A percentile compares a stretch with the other conserved stretches of the same genome.
phyloP scores from a whole-genome alignment of 2,113 vertebrate genomes.

The Suricata suricatta region DNA sequence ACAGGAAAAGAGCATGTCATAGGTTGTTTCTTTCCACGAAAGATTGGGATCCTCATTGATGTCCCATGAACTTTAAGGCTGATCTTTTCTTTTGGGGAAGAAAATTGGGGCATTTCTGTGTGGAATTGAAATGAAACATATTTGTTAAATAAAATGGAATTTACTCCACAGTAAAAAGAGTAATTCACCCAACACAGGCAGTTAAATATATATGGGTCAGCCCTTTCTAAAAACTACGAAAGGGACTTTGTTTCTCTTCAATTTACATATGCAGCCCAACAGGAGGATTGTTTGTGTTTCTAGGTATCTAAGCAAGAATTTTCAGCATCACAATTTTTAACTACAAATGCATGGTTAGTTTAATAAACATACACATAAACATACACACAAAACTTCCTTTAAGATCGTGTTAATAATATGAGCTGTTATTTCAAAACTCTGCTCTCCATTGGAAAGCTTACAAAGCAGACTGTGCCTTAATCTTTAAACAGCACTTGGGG shows the following conservation, averaged over 20 bases:
- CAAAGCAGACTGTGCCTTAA: not conserved
- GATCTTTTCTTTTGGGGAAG: not conserved
- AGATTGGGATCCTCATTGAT: not conserved
- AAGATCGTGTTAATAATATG: not conserved
- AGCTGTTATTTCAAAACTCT: not conserved
- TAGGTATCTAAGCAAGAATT: not conserved
- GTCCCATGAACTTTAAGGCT: not conserved
- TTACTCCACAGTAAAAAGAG: slow-evolving; percentile 14
- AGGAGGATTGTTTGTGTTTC: not conserved
- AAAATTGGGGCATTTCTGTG: slow-evolving; percentile 34
- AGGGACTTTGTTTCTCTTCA: not conserved
- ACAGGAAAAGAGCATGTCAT: not conserved
- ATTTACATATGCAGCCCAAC: not conserved
- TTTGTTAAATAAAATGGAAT: slow-evolving; percentile 19
- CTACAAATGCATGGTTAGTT: not conserved
- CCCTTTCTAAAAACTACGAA: not conserved
- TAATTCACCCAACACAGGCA: not conserved
- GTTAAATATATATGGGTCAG: not conserved
- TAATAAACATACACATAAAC: not conserved
- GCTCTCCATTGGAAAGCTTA: slow-evolving; percentile 19
- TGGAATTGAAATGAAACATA: slow-evolving; percentile 6
- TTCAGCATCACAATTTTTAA: not conserved
- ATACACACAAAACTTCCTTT: not conserved
- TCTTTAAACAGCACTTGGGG: not conserved
- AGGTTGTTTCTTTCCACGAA: not conserved